phyloP scores from a whole-genome alignment of 2,113 vertebrate genomes.

The Catharus bicknelli region DNA sequence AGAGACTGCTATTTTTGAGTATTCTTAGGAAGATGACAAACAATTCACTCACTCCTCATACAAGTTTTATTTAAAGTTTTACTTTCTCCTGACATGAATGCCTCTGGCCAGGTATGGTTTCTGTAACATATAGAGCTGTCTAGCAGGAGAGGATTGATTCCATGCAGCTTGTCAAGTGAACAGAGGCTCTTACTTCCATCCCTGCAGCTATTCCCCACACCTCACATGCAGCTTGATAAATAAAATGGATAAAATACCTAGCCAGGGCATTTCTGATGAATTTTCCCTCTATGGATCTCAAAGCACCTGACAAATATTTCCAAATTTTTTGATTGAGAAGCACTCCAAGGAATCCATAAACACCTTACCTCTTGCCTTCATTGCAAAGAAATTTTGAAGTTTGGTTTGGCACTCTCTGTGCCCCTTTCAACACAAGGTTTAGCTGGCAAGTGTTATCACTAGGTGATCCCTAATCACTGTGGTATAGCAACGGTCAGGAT shows the following conservation, averaged over 20 bases:
- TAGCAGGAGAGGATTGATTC: background rate
- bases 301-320: background rate
- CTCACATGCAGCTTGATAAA: background rate
- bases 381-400: background rate
- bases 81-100: background rate
- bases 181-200: background rate
- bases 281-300: background rate
- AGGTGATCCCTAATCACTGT: rapidly evolving
- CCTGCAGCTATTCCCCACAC: background rate
- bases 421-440: background rate
- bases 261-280: background rate
- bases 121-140: background rate
- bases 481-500: background rate
- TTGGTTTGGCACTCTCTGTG: no score
- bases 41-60: background rate
- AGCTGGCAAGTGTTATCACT: background rate
- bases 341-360: background rate
- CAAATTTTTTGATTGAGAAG: background rate
- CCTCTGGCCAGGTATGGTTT: background rate
- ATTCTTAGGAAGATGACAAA: background rate
- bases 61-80: background rate
- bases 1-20: background rate
- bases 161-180: background rate
- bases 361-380: background rate
- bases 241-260: background rate